These are phyloP conservation scores for Talpa occidentalis DNA, from an alignment of 2,113 vertebrate genomes.

Conservation along the genomic window DNA sequence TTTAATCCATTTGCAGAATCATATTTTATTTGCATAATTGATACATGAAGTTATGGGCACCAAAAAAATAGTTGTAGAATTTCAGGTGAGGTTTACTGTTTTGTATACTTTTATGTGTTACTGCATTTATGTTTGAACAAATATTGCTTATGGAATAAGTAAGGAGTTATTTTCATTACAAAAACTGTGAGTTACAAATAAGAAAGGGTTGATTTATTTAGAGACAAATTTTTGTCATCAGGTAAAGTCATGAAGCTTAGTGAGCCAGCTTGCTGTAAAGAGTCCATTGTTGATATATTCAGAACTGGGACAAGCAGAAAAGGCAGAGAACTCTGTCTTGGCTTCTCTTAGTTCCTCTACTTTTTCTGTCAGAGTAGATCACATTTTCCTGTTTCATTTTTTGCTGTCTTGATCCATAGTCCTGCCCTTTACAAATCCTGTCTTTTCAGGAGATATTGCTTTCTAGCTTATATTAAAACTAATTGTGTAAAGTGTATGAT, in stretches of 20 bases:
- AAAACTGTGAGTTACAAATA: constrained; percentile 17
- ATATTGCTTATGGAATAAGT: not conserved
- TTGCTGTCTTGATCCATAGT: not conserved
- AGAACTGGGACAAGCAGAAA: not conserved
- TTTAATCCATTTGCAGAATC: not conserved
- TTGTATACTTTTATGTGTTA: not conserved
- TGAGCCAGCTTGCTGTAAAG: not conserved
- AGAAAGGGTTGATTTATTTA: not conserved
- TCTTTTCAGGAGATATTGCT: not conserved
- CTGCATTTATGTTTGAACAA: not conserved
- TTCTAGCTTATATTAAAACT: not conserved
- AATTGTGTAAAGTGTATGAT: not conserved
- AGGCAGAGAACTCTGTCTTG: not conserved
- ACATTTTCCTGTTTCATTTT: not conserved
- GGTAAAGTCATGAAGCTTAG: not conserved
- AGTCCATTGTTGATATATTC: fast-evolving
- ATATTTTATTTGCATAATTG: not conserved
- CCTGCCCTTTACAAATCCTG: not conserved
- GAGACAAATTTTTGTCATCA: not conserved
- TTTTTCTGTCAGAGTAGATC: not conserved
- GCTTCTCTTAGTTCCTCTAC: not conserved
- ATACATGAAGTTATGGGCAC: not conserved
- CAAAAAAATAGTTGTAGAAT: not conserved
- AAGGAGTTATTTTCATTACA: not conserved
- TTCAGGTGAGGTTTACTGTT: not conserved